phyloP scores from a whole-genome alignment of 2,888 invertebrate genomes.

The Lithophane socia region DNA sequence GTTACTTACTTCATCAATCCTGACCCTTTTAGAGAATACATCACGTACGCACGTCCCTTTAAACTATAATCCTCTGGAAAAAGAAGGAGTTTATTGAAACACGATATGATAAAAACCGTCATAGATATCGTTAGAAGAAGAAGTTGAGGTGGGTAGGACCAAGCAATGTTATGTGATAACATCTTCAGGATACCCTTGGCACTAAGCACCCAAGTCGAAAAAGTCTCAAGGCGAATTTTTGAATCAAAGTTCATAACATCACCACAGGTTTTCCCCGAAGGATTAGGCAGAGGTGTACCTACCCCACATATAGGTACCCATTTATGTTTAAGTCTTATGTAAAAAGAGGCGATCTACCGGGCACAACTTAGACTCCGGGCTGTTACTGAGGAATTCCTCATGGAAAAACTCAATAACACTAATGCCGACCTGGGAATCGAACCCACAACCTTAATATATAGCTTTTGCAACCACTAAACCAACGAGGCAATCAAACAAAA shows the following conservation, averaged over 20 bases:
- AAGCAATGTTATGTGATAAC: background rate
- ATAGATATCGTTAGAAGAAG: background rate
- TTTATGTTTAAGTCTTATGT: background rate
- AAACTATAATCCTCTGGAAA: conserved; percentile 74
- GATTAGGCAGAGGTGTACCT: background rate
- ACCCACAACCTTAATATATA: background rate
- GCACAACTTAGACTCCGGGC: background rate
- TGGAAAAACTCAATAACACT: background rate
- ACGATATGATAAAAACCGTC: background rate
- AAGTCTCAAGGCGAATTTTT: background rate
- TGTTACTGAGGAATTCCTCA: background rate
- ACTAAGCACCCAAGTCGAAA: background rate
- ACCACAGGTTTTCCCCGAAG: background rate
- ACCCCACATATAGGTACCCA: background rate
- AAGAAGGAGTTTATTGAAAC: background rate
- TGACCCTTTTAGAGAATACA: conserved; percentile 72
- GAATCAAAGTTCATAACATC: background rate
- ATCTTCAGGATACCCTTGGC: background rate
- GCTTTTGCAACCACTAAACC: background rate
- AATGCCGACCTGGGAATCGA: background rate
- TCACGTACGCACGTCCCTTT: conserved; percentile 72
- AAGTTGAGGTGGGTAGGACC: background rate
- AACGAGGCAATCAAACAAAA: background rate
- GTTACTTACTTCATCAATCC: conserved; percentile 74
- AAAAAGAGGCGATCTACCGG: background rate